These are phyloP conservation scores for Callinectes sapidus DNA, from an alignment of 2,888 invertebrate genomes.

Conservation along the genomic window DNA sequence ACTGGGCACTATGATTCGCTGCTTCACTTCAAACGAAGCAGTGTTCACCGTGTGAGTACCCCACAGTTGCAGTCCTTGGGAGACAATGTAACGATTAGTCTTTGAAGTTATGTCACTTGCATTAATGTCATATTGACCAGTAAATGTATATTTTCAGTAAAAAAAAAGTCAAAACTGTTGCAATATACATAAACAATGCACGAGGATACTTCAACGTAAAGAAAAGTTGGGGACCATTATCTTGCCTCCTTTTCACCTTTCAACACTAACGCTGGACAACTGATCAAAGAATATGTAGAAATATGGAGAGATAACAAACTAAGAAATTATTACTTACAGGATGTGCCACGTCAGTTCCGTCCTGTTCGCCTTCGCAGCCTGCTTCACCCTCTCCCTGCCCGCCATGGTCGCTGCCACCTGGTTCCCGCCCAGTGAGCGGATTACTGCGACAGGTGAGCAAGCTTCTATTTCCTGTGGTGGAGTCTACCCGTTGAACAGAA, in stretches of 20 bases:
- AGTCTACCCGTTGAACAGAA: neutral
- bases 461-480: neutral
- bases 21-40: conserved; percentile 49
- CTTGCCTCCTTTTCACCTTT: neutral
- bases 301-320: neutral
- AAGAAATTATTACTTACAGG: neutral
- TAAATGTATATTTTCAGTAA: neutral
- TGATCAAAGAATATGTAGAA: neutral
- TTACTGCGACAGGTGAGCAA: conserved; percentile 61
- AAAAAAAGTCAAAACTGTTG: neutral
- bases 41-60: conserved; percentile 55
- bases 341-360: conserved; percentile 59
- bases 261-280: neutral
- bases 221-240: neutral
- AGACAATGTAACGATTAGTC: neutral
- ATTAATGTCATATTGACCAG: neutral
- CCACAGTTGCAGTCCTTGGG: neutral
- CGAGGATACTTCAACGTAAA: neutral
- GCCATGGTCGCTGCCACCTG: conserved; percentile 60
- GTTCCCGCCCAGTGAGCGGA: conserved; percentile 64
- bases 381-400: conserved; percentile 56
- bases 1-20: conserved; percentile 46
- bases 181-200: neutral
- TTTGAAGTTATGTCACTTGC: neutral
- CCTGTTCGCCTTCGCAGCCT: conserved; percentile 59